Conservation (phyloP, 1,140 invertebrate species). For the Metaphire vulgaris region DNA sequence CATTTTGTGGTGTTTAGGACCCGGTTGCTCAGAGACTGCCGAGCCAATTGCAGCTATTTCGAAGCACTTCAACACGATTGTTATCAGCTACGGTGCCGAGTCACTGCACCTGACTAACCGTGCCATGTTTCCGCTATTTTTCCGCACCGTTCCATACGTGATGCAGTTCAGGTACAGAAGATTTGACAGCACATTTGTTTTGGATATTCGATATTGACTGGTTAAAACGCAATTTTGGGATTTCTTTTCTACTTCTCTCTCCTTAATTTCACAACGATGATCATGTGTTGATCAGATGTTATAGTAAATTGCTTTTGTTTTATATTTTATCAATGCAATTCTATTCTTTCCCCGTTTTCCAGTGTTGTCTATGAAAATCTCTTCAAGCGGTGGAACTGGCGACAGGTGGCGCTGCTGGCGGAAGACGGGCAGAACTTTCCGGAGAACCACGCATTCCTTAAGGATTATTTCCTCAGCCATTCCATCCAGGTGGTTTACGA, state of each 20-base stretch:
- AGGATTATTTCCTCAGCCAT: constrained; percentile 60
- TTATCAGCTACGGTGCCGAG: constrained; percentile 76
- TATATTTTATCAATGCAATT: no score
- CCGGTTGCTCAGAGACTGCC: constrained; percentile 75
- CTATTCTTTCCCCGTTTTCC: no score
- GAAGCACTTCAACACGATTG: constrained; percentile 66
- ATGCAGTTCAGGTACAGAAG: constrained; percentile 61
- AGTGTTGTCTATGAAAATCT: constrained; percentile 64
- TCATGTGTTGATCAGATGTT: no score
- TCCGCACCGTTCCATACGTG: constrained; percentile 73
- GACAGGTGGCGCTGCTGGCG: constrained; percentile 64
- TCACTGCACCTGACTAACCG: constrained; percentile 65
- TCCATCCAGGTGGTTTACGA: constrained; percentile 64
- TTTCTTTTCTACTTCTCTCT: constrained; percentile 10
- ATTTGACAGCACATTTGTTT: neutral
- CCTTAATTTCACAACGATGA: no score
- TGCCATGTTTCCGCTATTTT: constrained; percentile 71
- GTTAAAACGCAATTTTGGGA: neutral
- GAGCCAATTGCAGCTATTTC: constrained; percentile 74
- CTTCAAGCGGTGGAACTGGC: constrained; percentile 64
- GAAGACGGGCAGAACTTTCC: constrained; percentile 74
- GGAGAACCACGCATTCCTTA: constrained; percentile 68
- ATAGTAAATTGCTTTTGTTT: no score
- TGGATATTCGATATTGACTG: neutral
- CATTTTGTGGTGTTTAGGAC: constrained; percentile 54